Conservation (phyloP, 2,888 invertebrate genomes). For the Hemaris fuciformis region DNA sequence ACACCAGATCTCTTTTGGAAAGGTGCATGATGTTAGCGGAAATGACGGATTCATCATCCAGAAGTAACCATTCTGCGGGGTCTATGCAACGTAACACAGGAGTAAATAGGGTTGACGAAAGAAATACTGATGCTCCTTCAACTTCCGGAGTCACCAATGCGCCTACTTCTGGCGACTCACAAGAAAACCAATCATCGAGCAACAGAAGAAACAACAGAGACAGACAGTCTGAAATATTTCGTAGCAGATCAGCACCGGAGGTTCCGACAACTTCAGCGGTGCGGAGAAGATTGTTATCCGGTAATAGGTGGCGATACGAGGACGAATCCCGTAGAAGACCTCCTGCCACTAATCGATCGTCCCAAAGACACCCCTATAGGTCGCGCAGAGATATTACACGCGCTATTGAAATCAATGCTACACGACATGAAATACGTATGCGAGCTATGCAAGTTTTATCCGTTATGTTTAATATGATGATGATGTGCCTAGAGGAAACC, state of each 20-base stretch:
- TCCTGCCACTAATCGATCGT: constrained; percentile 42
- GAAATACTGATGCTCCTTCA: constrained; percentile 16
- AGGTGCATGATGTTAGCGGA: constrained; percentile 71
- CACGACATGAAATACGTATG: constrained; percentile 74
- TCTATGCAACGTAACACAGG: background rate
- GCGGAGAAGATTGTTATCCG: constrained; percentile 51
- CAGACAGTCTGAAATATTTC: background rate
- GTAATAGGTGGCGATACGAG: constrained; percentile 59
- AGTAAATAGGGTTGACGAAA: constrained; percentile 14
- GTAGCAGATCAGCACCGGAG: constrained; percentile 34
- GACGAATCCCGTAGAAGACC: constrained; percentile 58
- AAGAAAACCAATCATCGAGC: background rate
- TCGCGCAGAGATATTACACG: constrained; percentile 60
- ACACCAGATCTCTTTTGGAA: constrained; percentile 66
- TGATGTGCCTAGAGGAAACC: constrained; percentile 74
- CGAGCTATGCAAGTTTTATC: constrained; percentile 75
- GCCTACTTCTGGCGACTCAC: background rate
- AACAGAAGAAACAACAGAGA: background rate
- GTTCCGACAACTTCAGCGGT: constrained; percentile 44
- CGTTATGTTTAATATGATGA: constrained; percentile 79
- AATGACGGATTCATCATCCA: constrained; percentile 53
- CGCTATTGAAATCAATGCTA: constrained; percentile 66
- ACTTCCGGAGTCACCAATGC: background rate
- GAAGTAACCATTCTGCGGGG: constrained; percentile 19
- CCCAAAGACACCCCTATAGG: constrained; percentile 49